Evolutionary conservation across 2,888 invertebrate genomes (phyloP), one percentile per base, ranked within the genome.

Genomic region (Erebia palarica): DNA sequence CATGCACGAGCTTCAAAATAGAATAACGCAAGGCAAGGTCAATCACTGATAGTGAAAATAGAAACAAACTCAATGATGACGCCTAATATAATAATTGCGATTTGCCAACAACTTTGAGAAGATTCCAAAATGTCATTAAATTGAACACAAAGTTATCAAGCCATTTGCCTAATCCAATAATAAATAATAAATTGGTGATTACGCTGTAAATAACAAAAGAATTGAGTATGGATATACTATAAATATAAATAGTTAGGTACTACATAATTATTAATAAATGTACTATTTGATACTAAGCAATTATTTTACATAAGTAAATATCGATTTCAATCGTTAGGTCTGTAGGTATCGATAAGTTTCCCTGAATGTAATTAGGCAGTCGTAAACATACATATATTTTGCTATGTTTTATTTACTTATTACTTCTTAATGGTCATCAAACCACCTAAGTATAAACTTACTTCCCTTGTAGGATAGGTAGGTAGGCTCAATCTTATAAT

Each of bases 21-120:
- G 87, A 87, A 79, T 79, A 79, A 77, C 80, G 79, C 92, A 92
- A 92, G 93, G 92, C 92, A 92, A 92, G 93, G 92, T 86, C 90
- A 89, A 83, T 86, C 85, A 86, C 87, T 83, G 82, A 85, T 84
- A 83, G 84, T 84, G 80, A 85, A 90, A 89, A 90, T 89, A 89
- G 78, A 78, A 76, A 75, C 73, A 78, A 75, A 72, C 65, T 74
- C 74, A 75, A 75, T 74, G 73, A 58, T 67, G 68, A 74, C 70
- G 73, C 69, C 71, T 73, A 61, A 68, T 69, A 72, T 73, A 61
- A 68, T 69, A 71, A 68, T 70, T 73, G 61, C 66, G 65, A 72
- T 69, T 70, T 69, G 70, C 65, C 67, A 71, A 73, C 65, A 51
- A 55, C 59, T 63, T 44, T 58, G 57, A 18, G 63, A 21, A 3